Conservation (phyloP, 2,113 vertebrate species). For the Gopherus flavomarginatus region DNA sequence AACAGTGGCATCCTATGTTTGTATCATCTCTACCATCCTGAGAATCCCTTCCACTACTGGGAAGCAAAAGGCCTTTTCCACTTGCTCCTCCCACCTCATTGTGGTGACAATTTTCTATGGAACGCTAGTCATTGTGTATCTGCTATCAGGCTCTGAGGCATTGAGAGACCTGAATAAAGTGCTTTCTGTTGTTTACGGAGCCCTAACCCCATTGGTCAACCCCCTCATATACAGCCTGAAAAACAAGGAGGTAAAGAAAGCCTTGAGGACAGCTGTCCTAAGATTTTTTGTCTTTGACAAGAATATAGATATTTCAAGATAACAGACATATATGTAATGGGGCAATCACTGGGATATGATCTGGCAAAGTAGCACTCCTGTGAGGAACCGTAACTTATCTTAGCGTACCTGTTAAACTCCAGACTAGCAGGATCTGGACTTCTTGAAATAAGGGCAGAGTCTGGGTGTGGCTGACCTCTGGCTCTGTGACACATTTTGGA, state of each 20-base stretch:
- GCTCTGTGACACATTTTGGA: not conserved
- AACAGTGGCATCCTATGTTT: conserved; percentile 40
- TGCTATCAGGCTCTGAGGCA: not conserved
- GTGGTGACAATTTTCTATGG: not conserved
- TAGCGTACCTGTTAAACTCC: not conserved
- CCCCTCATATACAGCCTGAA: conserved; percentile 17
- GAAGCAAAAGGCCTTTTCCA: not conserved
- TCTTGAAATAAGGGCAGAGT: not conserved
- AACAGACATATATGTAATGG: not conserved
- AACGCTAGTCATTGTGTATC: not conserved
- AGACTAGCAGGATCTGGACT: not conserved
- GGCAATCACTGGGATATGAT: not conserved
- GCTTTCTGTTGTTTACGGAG: not conserved
- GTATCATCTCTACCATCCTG: not conserved
- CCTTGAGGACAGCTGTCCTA: not conserved
- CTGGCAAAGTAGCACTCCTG: accelerated
- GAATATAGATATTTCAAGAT: not conserved
- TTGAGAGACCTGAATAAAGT: not conserved
- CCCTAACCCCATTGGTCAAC: conserved; percentile 14
- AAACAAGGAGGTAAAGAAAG: not conserved
- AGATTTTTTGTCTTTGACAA: not conserved
- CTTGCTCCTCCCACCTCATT: not conserved
- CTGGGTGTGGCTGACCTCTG: not conserved
- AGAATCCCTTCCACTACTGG: not conserved
- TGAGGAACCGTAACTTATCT: not conserved